These are phyloP conservation scores for Pseudopleuronectes americanus DNA, from an alignment of 2,797 vertebrate species.

Conservation along the genomic window DNA sequence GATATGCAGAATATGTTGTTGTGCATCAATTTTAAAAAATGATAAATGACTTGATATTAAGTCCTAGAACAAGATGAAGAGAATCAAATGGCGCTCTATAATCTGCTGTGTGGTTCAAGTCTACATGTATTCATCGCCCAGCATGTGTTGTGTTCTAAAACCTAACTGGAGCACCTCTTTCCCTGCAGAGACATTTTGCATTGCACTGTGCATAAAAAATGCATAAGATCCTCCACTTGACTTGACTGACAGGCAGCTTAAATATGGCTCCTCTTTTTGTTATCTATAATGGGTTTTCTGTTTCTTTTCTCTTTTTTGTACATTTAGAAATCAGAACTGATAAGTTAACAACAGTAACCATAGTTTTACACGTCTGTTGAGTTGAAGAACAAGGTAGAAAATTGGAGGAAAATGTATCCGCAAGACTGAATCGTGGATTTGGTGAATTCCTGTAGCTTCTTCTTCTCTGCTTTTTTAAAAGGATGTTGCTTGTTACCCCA, in stretches of 20 bases:
- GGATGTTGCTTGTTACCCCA: constrained; percentile 13
- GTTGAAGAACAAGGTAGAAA: not conserved
- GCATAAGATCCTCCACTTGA: not conserved
- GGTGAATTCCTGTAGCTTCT: constrained; percentile 2
- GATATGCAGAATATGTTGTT: not conserved
- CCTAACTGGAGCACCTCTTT: not conserved
- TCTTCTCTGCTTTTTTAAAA: constrained; percentile 25
- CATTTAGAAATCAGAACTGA: constrained; percentile 5
- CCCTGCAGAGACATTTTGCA: not conserved
- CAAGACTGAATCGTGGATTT: constrained; percentile 11
- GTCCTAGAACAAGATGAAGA: not conserved
- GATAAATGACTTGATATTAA: not conserved
- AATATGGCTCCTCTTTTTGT: not conserved
- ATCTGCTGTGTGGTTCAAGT: not conserved
- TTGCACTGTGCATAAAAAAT: not conserved
- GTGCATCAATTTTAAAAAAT: not conserved
- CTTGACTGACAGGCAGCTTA: not conserved
- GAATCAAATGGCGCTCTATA: not conserved
- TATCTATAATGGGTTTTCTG: not conserved
- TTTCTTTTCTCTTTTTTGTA: not conserved
- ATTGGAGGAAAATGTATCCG: constrained; percentile 5
- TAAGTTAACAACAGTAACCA: not conserved
- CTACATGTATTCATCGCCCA: not conserved
- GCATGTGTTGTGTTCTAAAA: not conserved
- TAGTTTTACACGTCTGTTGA: not conserved